Percentiles rank a stretch among this genome's conserved stretches.
Evolutionary conservation across 2,113 vertebrate species (phyloP).

Genomic region (Dendropsophus ebraccatus): DNA sequence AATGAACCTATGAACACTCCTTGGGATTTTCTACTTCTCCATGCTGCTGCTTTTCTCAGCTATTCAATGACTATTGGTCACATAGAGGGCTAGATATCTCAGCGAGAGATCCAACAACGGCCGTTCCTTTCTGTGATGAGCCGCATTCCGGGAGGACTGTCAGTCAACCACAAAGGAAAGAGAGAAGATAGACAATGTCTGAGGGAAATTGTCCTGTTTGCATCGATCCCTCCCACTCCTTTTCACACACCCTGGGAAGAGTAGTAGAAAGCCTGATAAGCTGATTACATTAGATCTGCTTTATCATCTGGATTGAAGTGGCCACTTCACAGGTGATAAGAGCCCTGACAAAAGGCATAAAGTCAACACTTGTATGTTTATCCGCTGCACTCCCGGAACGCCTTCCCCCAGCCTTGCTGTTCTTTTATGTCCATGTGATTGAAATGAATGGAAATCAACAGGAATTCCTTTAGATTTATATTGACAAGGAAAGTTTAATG

Average conservation of each 20-base stretch:
- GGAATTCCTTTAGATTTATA: background rate
- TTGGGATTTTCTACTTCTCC: too few relatives aligned
- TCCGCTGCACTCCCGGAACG: background rate
- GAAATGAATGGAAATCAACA: background rate
- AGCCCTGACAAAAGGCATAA: conserved; percentile 14
- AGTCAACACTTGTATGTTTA: conserved; percentile 48
- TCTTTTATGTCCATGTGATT: background rate
- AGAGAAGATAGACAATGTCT: conserved; percentile 37
- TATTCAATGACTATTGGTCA: background rate
- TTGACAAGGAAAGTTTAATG: background rate
- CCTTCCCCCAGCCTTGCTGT: background rate
- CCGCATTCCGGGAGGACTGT: conserved; percentile 3
- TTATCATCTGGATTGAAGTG: conserved; percentile 45
- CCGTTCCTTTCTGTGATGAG: background rate
- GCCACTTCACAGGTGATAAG: conserved; percentile 56
- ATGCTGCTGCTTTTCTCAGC: too few relatives aligned
- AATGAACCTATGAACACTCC: too few relatives aligned
- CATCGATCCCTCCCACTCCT: conserved; percentile 26
- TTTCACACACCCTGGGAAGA: conserved; percentile 36
- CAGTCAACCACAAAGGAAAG: conserved; percentile 29
- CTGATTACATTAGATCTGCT: conserved; percentile 39
- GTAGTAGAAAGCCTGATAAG: conserved; percentile 33
- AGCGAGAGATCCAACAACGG: background rate
- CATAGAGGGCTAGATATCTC: background rate
- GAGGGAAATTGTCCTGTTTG: conserved; percentile 28